These are phyloP conservation scores for Helicoverpa zea DNA, from an alignment of 1,140 invertebrate genomes.

Conservation along the genomic window DNA sequence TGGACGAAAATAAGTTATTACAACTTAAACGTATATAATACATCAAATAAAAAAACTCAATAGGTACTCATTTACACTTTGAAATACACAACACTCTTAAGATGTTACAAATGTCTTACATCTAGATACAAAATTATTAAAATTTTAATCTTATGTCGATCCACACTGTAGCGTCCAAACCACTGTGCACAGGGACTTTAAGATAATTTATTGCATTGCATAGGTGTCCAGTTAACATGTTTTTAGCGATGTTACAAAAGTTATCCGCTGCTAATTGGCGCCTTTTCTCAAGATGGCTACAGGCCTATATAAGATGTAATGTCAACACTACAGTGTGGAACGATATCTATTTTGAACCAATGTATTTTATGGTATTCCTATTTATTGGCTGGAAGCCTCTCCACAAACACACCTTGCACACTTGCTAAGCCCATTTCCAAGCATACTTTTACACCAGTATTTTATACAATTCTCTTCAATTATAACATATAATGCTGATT, in stretches of 20 bases:
- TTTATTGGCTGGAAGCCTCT: conserved; percentile 35
- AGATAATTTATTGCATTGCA: background rate
- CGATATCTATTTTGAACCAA: background rate
- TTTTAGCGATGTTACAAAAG: too few species aligned
- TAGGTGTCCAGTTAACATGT: too few species aligned
- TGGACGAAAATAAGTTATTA: conserved; percentile 53
- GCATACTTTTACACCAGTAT: conserved; percentile 19
- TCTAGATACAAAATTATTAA: conserved; percentile 55
- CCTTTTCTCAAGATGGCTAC: background rate
- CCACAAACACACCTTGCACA: conserved; percentile 10
- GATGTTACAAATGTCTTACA: conserved; percentile 45
- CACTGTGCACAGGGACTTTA: too few species aligned
- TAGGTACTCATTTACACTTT: conserved; percentile 43
- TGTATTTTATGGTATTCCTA: conserved; percentile 25
- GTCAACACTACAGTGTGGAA: conserved; percentile 4
- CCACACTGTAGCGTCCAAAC: conserved; percentile 9
- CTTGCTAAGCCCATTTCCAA: conserved; percentile 15
- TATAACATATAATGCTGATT: conserved; percentile 20
- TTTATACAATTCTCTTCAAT: conserved; percentile 29
- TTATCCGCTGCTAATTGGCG: too few species aligned
- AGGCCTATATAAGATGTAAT: background rate
- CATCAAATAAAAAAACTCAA: conserved; percentile 43
- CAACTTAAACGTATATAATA: conserved; percentile 50
- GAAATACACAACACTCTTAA: conserved; percentile 47
- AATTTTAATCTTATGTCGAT: conserved; percentile 26